Evolutionary conservation across 2,888 invertebrate species (phyloP).

Genomic region (Metalampra italica): DNA sequence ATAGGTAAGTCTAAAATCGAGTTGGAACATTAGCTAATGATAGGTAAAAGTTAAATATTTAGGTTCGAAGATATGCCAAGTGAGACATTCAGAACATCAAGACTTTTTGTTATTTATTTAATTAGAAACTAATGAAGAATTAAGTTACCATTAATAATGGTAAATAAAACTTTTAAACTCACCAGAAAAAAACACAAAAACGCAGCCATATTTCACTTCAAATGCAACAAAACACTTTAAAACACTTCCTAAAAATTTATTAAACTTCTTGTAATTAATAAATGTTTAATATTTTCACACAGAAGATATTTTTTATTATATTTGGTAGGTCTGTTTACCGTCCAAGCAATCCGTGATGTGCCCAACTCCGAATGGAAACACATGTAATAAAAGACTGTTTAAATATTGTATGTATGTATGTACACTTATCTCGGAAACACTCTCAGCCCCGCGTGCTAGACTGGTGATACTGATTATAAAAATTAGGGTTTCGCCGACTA

Average conservation of each 20-base stretch:
- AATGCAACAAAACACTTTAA: not conserved
- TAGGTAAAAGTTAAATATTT: no score
- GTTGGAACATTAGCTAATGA: no score
- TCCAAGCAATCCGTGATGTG: no score
- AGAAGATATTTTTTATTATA: no score
- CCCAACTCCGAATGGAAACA: not conserved
- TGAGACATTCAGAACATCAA: no score
- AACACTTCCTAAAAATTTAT: not conserved
- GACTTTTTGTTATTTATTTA: no score
- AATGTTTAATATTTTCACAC: no score
- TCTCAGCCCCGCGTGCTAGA: slow-evolving; percentile 32
- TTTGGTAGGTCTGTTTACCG: no score
- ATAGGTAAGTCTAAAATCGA: no score
- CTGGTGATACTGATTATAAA: slow-evolving; percentile 39
- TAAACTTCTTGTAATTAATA: not conserved
- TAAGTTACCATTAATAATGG: not conserved
- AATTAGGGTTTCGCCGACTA: slow-evolving; percentile 18
- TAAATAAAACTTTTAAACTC: not conserved
- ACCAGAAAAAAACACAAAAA: not conserved
- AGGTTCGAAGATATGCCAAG: no score
- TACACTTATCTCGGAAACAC: slow-evolving; percentile 27
- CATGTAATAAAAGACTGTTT: not conserved
- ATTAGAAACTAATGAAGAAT: no score
- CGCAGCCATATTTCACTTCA: not conserved
- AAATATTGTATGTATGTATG: slow-evolving; percentile 2